A percentile compares a stretch with the other conserved stretches of the same genome.
phyloP scores from a whole-genome alignment of 1,140 invertebrate species.

The Ditylenchus dipsaci region DNA sequence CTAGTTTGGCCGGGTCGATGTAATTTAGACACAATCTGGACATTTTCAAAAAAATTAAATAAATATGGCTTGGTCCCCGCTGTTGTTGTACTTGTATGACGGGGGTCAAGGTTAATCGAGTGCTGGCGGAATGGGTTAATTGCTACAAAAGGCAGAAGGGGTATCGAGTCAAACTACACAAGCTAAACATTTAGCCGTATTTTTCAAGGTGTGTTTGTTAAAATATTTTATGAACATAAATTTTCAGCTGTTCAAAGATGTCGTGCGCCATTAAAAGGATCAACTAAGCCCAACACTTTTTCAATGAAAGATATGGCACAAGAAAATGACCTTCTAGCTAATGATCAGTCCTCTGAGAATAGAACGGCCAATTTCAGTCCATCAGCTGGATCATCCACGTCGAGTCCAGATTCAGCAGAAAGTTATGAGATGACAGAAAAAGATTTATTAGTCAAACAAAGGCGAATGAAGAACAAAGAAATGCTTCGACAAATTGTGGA shows the following conservation, averaged over 20 bases:
- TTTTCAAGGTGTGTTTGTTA: too few species aligned
- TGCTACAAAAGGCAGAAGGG: too few species aligned
- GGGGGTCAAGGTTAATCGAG: too few species aligned
- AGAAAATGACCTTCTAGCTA: background rate
- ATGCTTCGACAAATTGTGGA: slow-evolving; percentile 30
- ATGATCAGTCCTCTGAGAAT: background rate
- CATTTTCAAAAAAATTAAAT: too few species aligned
- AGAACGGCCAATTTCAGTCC: background rate
- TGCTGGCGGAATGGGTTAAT: too few species aligned
- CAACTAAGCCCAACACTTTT: background rate
- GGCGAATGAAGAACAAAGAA: background rate
- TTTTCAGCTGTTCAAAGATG: background rate
- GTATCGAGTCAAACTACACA: too few species aligned
- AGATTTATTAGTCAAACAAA: background rate
- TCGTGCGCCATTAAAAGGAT: background rate
- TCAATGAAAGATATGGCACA: background rate
- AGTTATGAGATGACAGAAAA: background rate
- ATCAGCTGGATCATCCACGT: background rate
- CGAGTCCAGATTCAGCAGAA: background rate
- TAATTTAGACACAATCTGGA: too few species aligned
- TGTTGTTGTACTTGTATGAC: too few species aligned
- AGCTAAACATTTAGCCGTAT: too few species aligned
- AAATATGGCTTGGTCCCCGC: too few species aligned
- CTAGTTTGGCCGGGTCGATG: too few species aligned
- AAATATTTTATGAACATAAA: background rate